Evolutionary conservation across 2,888 invertebrate species (phyloP), one percentile per base, ranked within the genome.

Genomic region (Amaurobius ferox): DNA sequence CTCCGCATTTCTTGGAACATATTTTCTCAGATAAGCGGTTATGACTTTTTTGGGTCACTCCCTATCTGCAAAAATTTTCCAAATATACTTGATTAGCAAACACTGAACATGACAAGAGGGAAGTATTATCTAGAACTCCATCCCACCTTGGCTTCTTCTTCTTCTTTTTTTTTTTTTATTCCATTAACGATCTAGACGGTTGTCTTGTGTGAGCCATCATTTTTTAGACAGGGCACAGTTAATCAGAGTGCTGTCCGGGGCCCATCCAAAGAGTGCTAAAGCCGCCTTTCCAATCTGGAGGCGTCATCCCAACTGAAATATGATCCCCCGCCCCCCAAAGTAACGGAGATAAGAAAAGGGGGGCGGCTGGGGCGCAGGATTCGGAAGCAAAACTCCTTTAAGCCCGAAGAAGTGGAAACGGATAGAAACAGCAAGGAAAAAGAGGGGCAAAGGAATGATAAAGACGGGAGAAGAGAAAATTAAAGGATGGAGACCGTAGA

Each of bases 281-380:
- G 76, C 81, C 81, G 81, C 76, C 83, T 85, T 55, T 72, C 77
- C 83, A 85, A 85, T 85, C 83, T 85, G 83, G 83, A 77, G 71
- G 83, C 83, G 83, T 85, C 83, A 85, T 77, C 83, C 83, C 55
- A 77, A 85, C 83, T 85, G 83, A 85, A 85, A 85, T 85, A 85
- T 85, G 83, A 85, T 85, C 83, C 48, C 29, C 30, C 26, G 1
- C 83, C 67, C 61, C 48, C 35, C 67, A 77, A 85, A 78, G 83
- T 64, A 70, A 71, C 40, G 35, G 23, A 73, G 80, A 80, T 80
- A 80, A 80, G 48, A 64, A 71, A 79, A 71, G 26, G 70, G 44
- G 29, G 66, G 64, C 32, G 61, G 68, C 62, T 61, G 29, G 71
- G 55, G 44, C 16, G 44, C 66, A 28, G 66, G 77, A 77, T 73